Evolutionary conservation across 2,888 invertebrate species (phyloP), one percentile per base, ranked within the genome.

Genomic region (Rhyacophila evoluta): DNA sequence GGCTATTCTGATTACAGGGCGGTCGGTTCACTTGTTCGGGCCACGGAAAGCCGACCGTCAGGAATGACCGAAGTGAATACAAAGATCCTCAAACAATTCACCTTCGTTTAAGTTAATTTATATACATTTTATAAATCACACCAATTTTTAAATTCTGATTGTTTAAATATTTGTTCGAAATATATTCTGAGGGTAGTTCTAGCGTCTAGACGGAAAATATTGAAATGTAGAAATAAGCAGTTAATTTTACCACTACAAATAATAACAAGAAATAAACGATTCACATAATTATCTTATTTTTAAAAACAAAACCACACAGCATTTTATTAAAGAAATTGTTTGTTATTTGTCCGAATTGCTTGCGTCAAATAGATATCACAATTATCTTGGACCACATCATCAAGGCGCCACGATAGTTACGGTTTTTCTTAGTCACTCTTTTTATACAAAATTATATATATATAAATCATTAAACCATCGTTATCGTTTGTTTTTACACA

Each of bases 21-120:
- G 75, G 75, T 15, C 71, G 75, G 75, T 15, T 41, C n/a, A 15
- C 71, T 70, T 71, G 41, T 71, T 76, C 41, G 71, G 71, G 71
- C 70, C 15, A 29, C 41, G 15, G 19, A 55, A 55, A 55, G 55
- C 55, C 55, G 55, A 55, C 55, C 19, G 15, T 19, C 55, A 55
- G 55, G 55, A 55, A 25, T 55, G 55, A 1, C 55, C 55, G 25
- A 19, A 25, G 37, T 69, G 28, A n/a, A n/a, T n/a, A 3, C 39
- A 38, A 73, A 75, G 36, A 69, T 37, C 33, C 74, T 27, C 68
- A 39, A 69, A 69, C 38, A 75, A 12, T 37, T 29, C 68, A 25
- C 55, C 55, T 33, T n/a, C n/a, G n/a, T n/a, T n/a, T n/a, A n/a
- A n/a, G n/a, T n/a, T n/a, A n/a, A 33, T 33, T 33, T 33, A 4